These are phyloP conservation scores for Trichomycterus rosablanca DNA, from an alignment of 2,113 vertebrate genomes.

Conservation along the genomic window DNA sequence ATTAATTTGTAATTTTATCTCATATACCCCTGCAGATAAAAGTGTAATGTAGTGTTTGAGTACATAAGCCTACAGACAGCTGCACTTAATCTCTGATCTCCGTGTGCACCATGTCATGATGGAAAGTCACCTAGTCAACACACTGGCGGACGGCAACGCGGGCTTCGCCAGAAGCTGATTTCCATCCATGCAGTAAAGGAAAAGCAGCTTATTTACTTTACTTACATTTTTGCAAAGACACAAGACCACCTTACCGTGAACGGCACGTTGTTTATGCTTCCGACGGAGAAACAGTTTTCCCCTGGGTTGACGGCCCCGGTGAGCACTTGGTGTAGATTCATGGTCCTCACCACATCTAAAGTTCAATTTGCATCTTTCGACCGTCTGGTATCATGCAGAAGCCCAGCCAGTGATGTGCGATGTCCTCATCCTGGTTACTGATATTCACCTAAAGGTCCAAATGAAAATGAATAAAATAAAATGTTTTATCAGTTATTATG, in stretches of 20 bases:
- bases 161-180: slow-evolving; percentile 35
- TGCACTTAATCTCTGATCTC: slow-evolving; percentile 6
- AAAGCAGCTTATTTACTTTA: neutral
- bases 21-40: no score
- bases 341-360: slow-evolving; percentile 50
- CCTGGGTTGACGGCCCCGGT: slow-evolving; percentile 95
- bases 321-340: slow-evolving; percentile 96
- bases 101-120: slow-evolving; percentile 9
- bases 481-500: no score
- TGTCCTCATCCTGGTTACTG: slow-evolving; percentile 7
- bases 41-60: no score
- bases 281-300: slow-evolving; percentile 90
- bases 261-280: slow-evolving; percentile 76
- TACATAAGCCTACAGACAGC: neutral
- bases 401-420: slow-evolving; percentile 44
- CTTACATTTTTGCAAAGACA: slow-evolving; percentile 27
- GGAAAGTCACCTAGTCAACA: slow-evolving; percentile 46
- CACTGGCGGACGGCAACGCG: slow-evolving; percentile 32
- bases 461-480: no score
- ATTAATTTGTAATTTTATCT: no score
- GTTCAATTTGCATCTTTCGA: slow-evolving; percentile 46
- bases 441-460: slow-evolving; percentile 6
- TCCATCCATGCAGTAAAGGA: neutral
- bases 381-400: slow-evolving; percentile 44
- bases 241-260: slow-evolving; percentile 79